These are phyloP conservation scores for Sphinx pinastri DNA, from an alignment of 2,888 invertebrate species.

Conservation along the genomic window DNA sequence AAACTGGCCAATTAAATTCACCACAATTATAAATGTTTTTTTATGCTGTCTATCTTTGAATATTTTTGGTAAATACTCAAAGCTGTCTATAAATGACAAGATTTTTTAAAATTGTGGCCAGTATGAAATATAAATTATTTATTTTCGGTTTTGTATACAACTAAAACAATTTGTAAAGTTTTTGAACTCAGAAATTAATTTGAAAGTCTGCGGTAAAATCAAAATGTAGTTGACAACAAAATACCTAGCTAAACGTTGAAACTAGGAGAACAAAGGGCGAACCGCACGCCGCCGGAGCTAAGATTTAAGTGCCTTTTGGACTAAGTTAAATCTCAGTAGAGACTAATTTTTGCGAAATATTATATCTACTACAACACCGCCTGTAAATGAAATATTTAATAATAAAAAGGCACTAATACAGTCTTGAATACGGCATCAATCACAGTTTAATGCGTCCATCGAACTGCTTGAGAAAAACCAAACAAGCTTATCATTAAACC, in stretches of 20 bases:
- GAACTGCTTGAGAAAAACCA: too few species aligned
- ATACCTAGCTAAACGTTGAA: conserved; percentile 1
- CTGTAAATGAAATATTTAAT: too few species aligned
- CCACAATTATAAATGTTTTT: too few species aligned
- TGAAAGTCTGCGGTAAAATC: neutral
- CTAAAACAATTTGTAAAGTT: too few species aligned
- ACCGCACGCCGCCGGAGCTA: conserved; percentile 8
- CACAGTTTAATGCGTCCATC: too few species aligned
- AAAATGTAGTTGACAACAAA: neutral
- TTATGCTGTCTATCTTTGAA: too few species aligned
- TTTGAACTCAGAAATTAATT: neutral
- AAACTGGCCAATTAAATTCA: too few species aligned
- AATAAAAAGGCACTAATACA: too few species aligned
- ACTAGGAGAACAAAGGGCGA: conserved; percentile 28
- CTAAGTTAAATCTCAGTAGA: conserved; percentile 2
- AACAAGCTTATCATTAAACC: too few species aligned
- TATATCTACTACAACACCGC: neutral
- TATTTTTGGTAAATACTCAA: too few species aligned
- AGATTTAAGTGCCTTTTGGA: conserved; percentile 20
- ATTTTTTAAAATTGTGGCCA: neutral
- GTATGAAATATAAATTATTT: neutral
- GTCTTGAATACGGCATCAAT: too few species aligned
- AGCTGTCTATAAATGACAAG: neutral
- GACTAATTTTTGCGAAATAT: neutral
- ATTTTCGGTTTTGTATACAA: neutral